phyloP scores from a whole-genome alignment of 2,113 vertebrate genomes.

The Fregetta grallaria region DNA sequence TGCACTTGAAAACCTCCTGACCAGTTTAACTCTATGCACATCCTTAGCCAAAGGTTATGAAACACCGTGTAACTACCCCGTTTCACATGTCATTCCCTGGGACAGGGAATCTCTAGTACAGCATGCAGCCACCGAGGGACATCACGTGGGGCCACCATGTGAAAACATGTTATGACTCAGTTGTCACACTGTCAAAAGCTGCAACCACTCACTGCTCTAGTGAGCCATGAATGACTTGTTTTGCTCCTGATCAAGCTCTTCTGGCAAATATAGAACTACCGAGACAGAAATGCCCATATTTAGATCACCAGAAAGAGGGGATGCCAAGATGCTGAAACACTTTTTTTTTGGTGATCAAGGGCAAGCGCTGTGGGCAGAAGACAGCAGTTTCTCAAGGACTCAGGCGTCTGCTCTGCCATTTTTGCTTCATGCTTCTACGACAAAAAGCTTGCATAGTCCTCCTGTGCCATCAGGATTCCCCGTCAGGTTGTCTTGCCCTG shows the following conservation, averaged over 20 bases:
- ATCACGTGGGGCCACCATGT: background rate
- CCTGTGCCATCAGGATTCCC: background rate
- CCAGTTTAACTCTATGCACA: background rate
- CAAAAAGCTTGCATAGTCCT: background rate
- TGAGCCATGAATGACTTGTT: constrained; percentile 8
- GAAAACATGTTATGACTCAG: constrained; percentile 5
- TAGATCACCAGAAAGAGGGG: background rate
- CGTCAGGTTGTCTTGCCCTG: background rate
- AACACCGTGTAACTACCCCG: accelerated
- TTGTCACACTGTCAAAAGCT: background rate
- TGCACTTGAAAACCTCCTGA: background rate
- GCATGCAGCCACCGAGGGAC: background rate
- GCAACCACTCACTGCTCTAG: background rate
- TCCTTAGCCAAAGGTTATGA: background rate
- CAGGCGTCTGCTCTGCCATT: background rate
- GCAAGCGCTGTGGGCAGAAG: background rate
- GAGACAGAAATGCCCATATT: background rate
- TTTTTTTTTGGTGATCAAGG: background rate
- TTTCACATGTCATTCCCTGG: background rate
- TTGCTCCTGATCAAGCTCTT: background rate
- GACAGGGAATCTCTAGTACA: background rate
- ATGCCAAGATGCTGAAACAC: background rate
- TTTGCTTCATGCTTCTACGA: background rate
- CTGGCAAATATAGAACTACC: background rate
- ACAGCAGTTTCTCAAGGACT: background rate